These are phyloP conservation scores for Trachelus iudaicus DNA, from an alignment of 2,888 invertebrate species.

Conservation along the genomic window DNA sequence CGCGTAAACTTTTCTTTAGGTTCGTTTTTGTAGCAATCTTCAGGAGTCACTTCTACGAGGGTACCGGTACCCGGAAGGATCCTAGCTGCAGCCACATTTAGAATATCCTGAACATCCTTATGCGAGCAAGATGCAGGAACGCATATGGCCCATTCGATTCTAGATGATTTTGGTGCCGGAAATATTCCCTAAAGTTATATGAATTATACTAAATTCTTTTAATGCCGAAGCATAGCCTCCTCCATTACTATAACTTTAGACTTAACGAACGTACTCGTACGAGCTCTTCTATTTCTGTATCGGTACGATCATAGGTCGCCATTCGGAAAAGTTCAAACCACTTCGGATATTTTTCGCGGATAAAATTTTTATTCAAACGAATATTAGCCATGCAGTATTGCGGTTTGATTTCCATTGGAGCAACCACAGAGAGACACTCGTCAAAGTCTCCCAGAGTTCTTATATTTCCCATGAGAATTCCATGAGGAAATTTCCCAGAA, in stretches of 20 bases:
- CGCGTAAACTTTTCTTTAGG: conserved; percentile 9
- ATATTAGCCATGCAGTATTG: conserved; percentile 17
- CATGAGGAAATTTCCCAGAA: conserved; percentile 25
- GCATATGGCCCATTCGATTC: conserved; percentile 28
- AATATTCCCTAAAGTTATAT: conserved; percentile 7
- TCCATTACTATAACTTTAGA: background rate
- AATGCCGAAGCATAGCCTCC: too few species aligned
- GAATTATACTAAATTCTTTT: background rate
- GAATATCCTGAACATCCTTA: conserved; percentile 21
- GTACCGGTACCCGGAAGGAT: conserved; percentile 15
- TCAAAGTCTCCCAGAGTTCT: conserved; percentile 28
- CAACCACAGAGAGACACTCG: conserved; percentile 24
- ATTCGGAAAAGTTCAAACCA: background rate
- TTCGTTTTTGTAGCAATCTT: conserved; percentile 20
- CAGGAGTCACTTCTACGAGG: conserved; percentile 11
- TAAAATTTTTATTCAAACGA: conserved; percentile 8
- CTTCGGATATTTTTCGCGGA: conserved; percentile 9
- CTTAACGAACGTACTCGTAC: background rate
- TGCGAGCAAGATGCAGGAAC: conserved; percentile 27
- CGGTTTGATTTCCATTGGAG: conserved; percentile 13
- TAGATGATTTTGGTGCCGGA: conserved; percentile 12
- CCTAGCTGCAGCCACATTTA: conserved; percentile 12
- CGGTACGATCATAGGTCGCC: conserved; percentile 12
- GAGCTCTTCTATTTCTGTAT: conserved; percentile 10
- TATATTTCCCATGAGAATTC: conserved; percentile 29